Percentiles rank a stretch among this genome's conserved stretches.
Evolutionary conservation across 2,797 vertebrate species (phyloP).

Genomic region (Xenops minutus): DNA sequence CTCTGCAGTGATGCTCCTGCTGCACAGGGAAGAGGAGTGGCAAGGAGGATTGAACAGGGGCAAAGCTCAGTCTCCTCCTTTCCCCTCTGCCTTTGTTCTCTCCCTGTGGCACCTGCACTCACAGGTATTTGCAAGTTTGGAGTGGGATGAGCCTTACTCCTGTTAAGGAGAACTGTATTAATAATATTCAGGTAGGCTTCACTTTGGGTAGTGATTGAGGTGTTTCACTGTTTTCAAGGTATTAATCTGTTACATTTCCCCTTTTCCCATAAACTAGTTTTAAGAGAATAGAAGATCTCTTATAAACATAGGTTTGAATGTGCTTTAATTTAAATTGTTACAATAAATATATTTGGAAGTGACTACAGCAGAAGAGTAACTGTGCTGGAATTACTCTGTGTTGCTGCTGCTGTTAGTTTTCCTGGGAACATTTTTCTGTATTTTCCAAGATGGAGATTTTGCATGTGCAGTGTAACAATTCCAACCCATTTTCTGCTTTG

Average conservation of each 20-base stretch:
- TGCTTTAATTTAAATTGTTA: neutral
- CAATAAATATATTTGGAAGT: neutral
- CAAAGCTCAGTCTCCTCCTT: neutral
- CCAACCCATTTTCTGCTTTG: neutral
- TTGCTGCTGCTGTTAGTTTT: neutral
- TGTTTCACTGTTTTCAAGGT: neutral
- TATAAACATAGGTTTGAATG: neutral
- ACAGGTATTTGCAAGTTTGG: neutral
- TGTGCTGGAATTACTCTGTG: neutral
- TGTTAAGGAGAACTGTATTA: fast-evolving
- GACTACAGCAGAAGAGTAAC: neutral
- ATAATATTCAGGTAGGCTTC: neutral
- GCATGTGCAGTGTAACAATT: neutral
- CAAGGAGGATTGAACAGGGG: neutral
- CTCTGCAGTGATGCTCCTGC: neutral
- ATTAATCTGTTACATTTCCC: neutral
- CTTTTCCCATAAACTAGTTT: neutral
- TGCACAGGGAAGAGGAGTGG: neutral
- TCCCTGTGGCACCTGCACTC: neutral
- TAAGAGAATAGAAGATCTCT: neutral
- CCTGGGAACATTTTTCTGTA: fast-evolving
- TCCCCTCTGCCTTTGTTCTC: neutral
- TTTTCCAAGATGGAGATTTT: neutral
- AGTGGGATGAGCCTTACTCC: neutral
- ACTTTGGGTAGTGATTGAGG: neutral